Evolutionary conservation across 2,113 vertebrate genomes (phyloP), one percentile per base, ranked within the genome.

Genomic region (Gorsachius goisagi): DNA sequence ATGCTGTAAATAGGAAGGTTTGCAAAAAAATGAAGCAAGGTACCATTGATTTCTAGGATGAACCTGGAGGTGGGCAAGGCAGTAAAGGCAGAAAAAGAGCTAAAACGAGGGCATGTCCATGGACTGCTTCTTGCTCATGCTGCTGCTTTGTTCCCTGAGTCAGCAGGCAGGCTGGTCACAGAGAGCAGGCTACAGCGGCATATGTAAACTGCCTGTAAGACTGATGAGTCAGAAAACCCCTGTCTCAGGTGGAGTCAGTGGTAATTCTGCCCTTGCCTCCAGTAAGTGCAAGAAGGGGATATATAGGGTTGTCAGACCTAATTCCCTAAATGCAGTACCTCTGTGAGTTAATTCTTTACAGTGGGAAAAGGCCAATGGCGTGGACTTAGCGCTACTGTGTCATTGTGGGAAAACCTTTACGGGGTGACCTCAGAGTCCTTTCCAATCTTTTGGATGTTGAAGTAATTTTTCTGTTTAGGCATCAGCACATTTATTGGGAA

Each of bases 321-420:
- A 39, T 60, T 79, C 7, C 53, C 17, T 53, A 58, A 79, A 37
- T 8, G 66, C 27, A 41, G 10, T 41, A 10, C 17, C 62, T 63
- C 47, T 56, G 14, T 58, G 24, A 45, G 12, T 77, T 71, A 74
- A 44, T 47, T 59, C 1, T 37, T 73, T 77, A 33, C 12, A 22
- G 32, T 6, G 55, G 32, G 32, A 63, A 88, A 82, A 33, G 26
- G 12, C 16, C n/a, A 27, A 12, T n/a, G n/a, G 8, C 39, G 28
- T 4, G 11, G 35, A 88, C 4, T 52, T 69, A 35, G 22, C 26
- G 50, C 7, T 66, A 5, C 0, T 0, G 1, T 21, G 12, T 35
- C 27, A 80, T 88, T 83, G 32, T 15, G 9, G 11, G 39, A 22
- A 73, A 85, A 64, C 5, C 37, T 83, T 66, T 37, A 37, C 0